Evolutionary conservation across 2,888 invertebrate species (phyloP).

Genomic region (Dichetophora obliterata): DNA sequence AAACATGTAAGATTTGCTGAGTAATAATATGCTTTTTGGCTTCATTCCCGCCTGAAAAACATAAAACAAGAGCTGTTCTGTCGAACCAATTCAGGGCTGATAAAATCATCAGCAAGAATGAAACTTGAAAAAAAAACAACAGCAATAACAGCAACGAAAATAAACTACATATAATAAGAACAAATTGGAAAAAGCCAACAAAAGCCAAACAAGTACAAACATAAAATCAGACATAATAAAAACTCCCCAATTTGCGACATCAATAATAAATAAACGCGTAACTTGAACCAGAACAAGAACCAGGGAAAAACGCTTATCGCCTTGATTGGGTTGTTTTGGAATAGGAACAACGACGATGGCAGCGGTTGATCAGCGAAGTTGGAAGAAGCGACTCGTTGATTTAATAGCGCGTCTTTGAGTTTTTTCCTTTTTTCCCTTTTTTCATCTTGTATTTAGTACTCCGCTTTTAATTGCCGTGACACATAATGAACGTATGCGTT

Average conservation of each 20-base stretch:
- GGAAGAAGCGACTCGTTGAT: slow-evolving; percentile 15
- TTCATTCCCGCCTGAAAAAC: too few species aligned
- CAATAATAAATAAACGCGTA: slow-evolving; percentile 35
- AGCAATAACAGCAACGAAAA: neutral
- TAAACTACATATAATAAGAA: neutral
- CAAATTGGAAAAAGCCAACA: too few species aligned
- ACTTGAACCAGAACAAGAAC: slow-evolving; percentile 26
- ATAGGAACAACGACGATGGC: neutral
- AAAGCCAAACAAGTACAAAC: slow-evolving; percentile 13
- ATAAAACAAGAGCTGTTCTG: too few species aligned
- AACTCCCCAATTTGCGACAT: slow-evolving; percentile 31
- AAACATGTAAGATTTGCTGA: too few species aligned
- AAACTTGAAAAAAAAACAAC: slow-evolving; percentile 13
- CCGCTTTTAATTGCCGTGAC: slow-evolving; percentile 32
- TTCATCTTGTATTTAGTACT: neutral
- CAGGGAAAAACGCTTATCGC: slow-evolving; percentile 12
- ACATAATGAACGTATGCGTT: slow-evolving; percentile 6
- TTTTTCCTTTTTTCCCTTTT: neutral
- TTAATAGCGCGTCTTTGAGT: slow-evolving; percentile 21
- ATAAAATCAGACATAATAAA: slow-evolving; percentile 29
- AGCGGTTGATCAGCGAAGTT: neutral
- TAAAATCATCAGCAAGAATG: neutral
- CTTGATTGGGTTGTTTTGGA: neutral
- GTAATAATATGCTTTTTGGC: too few species aligned
- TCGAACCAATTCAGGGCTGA: neutral